Base-by-base conservation (phyloP, 2,113 vertebrate species). In the Tor tambroides region DNA sequence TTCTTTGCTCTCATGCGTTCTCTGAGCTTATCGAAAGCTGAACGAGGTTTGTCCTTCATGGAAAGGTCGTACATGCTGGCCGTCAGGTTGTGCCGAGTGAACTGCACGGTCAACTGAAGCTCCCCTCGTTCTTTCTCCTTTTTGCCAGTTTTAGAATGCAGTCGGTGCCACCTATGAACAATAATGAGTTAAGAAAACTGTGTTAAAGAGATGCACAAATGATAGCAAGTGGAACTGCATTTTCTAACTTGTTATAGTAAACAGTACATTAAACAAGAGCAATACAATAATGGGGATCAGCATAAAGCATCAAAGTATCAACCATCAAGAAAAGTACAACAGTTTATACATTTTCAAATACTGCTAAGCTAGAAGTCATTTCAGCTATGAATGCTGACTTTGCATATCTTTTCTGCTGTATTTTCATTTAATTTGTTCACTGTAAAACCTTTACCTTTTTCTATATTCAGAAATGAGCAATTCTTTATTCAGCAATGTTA, bases 31-130 rank as follows among this genome's bases (percentile, higher is more conserved):
- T 95, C 94, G 7, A 99, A 97, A 85, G 98, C 96, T 0, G 98
- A 98, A 63, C 95, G 93, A 0, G 95, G 91, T 89, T 98, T 99
- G 91, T 99, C 98, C 92, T 98, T 98, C 88, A 96, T 84, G 30
- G 97, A 98, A 3, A 99, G 95, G 94, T 99, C 97, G 0, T 98
- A 99, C 98, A 99, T 99, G 94, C 98, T 99, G 93, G 98, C 98
- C 0, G 98, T 98, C 85, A 99, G 91, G 93, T 92, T 98, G 96
- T 97, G 96, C 2, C 97, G 93, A 0, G 96, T 98, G 90, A 99
- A 99, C 94, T 97, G 96, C 77, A 99, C 93, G 78, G 93, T 96
- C 85, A 99, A 92, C 85, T 98, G 96, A 75, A 99, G 96, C 93
- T 99, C 97, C 0, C 98, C 98, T 0, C 98, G 95, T 3, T 99